Evolutionary conservation across 2,888 invertebrate genomes (phyloP).

Genomic region (Sesia apiformis): DNA sequence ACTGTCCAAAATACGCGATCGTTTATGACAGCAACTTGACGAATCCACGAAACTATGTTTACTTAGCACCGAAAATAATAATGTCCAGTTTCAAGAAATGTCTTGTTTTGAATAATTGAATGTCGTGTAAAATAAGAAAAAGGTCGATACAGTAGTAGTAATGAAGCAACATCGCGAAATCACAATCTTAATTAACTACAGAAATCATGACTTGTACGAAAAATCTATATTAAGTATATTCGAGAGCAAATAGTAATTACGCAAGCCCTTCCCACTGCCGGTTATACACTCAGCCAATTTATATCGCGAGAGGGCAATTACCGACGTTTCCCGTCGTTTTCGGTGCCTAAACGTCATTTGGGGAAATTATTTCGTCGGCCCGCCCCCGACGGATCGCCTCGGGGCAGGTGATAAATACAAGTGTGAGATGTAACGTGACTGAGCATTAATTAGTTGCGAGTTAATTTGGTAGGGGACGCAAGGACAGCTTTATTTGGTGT

Average conservation of each 20-base stretch:
- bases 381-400: conserved; percentile 24
- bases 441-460: conserved; percentile 15
- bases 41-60: no score
- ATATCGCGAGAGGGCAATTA: conserved; percentile 63
- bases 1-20: no score
- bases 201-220: conserved; percentile 1
- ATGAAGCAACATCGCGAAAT: background rate
- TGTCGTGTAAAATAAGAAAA: no score
- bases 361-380: conserved; percentile 48
- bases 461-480: conserved; percentile 15
- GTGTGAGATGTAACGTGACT: conserved; percentile 4
- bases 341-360: conserved; percentile 54
- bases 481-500: conserved; percentile 1
- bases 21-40: no score
- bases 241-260: conserved; percentile 18
- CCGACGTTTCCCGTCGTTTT: conserved; percentile 53
- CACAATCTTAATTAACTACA: background rate
- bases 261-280: conserved; percentile 42
- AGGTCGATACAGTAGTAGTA: no score
- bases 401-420: conserved; percentile 31
- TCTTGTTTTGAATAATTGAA: no score
- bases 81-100: no score
- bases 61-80: no score
- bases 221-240: background rate
- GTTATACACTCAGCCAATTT: conserved; percentile 64